phyloP scores from a whole-genome alignment of 2,797 vertebrate species.

The Hipposideros larvatus region DNA sequence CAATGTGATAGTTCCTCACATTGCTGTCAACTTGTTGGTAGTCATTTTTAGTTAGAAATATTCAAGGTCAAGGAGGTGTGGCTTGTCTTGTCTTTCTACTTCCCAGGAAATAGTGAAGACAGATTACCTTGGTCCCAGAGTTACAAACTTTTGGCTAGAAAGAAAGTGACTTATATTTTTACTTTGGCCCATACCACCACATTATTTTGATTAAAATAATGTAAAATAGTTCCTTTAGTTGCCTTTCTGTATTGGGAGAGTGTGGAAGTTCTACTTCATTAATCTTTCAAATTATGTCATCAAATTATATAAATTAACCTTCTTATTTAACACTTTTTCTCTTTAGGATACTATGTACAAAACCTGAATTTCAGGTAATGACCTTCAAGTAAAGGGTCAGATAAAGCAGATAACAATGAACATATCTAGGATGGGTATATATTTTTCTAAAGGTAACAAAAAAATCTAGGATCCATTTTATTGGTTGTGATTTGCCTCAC shows the following conservation, averaged over 20 bases:
- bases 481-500: not conserved
- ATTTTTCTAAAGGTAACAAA: constrained; percentile 29
- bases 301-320: not conserved
- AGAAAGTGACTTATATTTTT: not conserved
- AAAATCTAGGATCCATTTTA: not conserved
- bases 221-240: not conserved
- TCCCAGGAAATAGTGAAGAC: not conserved
- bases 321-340: not conserved
- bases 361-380: not conserved
- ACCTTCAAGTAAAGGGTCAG: not conserved
- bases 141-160: constrained; percentile 24
- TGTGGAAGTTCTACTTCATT: not conserved
- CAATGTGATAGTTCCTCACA: not conserved
- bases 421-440: not conserved
- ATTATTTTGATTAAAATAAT: constrained; percentile 52
- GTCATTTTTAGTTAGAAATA: constrained; percentile 1
- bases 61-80: not conserved
- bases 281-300: not conserved
- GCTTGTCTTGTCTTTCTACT: not conserved
- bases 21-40: not conserved
- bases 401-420: not conserved
- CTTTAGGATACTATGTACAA: not conserved
- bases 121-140: not conserved
- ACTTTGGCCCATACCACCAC: not conserved
- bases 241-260: not conserved